Evolutionary conservation across 2,113 vertebrate genomes (phyloP).

Genomic region (Cygnus buccinator): DNA sequence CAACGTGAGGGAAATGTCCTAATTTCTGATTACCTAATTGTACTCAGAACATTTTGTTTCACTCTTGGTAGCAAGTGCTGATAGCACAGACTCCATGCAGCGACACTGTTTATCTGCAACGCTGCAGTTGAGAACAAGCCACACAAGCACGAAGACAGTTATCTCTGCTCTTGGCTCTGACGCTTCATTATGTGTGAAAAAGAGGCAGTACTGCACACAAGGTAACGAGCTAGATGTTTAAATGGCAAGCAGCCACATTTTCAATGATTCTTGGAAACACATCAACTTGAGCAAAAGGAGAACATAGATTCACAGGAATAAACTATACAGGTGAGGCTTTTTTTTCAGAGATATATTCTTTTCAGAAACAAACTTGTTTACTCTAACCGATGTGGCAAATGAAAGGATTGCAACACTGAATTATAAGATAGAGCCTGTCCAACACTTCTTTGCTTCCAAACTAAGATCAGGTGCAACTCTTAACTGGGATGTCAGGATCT

Average conservation of each 20-base stretch:
- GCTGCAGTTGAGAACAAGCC: background rate
- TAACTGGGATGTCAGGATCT: background rate
- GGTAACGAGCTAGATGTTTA: background rate
- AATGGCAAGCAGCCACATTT: background rate
- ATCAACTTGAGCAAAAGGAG: background rate
- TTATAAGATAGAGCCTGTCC: background rate
- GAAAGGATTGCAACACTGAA: background rate
- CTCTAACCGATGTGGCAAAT: background rate
- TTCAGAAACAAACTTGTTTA: background rate
- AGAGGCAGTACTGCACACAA: background rate
- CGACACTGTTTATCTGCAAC: background rate
- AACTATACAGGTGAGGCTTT: background rate
- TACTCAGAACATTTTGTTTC: constrained; percentile 52
- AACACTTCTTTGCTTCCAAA: background rate
- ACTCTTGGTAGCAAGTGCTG: background rate
- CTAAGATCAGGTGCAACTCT: background rate
- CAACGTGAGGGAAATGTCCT: constrained; percentile 6
- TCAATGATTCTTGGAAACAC: background rate
- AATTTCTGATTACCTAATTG: constrained; percentile 38
- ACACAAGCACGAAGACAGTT: background rate
- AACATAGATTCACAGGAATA: background rate
- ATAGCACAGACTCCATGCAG: background rate
- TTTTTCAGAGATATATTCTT: background rate
- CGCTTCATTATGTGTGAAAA: background rate
- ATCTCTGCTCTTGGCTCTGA: background rate